Base-by-base conservation (phyloP, 2,797 vertebrate species). In the Rousettus madagascariensis region DNA sequence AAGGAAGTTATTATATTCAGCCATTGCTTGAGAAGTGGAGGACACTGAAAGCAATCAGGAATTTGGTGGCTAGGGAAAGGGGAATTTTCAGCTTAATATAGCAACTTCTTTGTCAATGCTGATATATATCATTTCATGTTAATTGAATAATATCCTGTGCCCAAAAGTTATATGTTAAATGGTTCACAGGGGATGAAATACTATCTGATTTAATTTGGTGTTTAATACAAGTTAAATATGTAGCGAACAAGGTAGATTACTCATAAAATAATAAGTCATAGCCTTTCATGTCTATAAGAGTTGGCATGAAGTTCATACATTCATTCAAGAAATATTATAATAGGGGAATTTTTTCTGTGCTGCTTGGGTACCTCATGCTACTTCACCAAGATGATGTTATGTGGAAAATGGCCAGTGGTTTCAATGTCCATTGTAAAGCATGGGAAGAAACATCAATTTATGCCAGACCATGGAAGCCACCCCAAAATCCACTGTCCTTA, bases 91-190 rank as follows among this genome's bases (percentile, higher is more conserved):
- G n/a, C 19, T 90, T 66, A 49, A 68, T 69, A 57, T 15, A 24
- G 9, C 26, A 86, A 41, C 15, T 57, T 87, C 74, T 55, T 94
- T 68, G 22, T 78, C 38, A 57, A 4, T 19, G 4, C 43, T 24
- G 20, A 79, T 5, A 9, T 30, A 30, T 38, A 57, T 51, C 28
- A 12, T 88, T 68, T 91, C 38, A 57, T 80, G 22, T 71, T 92
- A 71, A 78, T 86, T 84, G 85, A 92, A 86, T 90, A 75, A 74
- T 36, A 82, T 30, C 17, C 36, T 71, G n/a, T 53, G 65, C 12
- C 33, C 86, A 68, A 71, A 88, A 16, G 33, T n/a, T 96, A 91
- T 86, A 80, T 71, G 86, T 85, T 71, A 90, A 84, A 82, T 68
- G 46, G 65, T 68, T 9, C 46, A 59, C 68, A 75, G 11, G 11